phyloP scores from a whole-genome alignment of 2,797 vertebrate species.

The Microcaecilia unicolor region DNA sequence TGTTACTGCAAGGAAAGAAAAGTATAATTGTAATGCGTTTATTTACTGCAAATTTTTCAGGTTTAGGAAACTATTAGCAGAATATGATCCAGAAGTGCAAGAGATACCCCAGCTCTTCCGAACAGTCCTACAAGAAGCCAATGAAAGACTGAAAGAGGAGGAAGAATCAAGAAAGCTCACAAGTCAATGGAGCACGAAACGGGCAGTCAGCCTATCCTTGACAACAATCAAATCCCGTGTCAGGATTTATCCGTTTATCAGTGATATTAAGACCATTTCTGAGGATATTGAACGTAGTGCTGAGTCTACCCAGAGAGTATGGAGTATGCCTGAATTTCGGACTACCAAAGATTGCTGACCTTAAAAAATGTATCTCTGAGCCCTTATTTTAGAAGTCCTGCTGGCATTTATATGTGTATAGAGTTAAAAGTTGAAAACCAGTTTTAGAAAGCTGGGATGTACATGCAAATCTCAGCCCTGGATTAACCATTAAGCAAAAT shows the following conservation, averaged over 20 bases:
- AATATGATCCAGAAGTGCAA: constrained; percentile 78
- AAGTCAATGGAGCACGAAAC: constrained; percentile 81
- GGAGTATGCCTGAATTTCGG: constrained; percentile 90
- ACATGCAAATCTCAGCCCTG: too few relatives aligned
- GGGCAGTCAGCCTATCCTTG: constrained; percentile 69
- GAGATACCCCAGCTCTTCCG: constrained; percentile 82
- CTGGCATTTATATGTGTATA: too few relatives aligned
- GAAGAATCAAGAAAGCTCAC: constrained; percentile 72
- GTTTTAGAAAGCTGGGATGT: too few relatives aligned
- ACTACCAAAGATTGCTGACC: constrained; percentile 43
- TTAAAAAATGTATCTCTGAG: too few relatives aligned
- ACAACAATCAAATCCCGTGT: constrained; percentile 73
- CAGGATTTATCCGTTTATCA: constrained; percentile 84
- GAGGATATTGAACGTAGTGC: constrained; percentile 77
- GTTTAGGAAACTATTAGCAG: constrained; percentile 75
- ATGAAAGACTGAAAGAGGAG: constrained; percentile 77
- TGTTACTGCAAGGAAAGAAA: too few relatives aligned
- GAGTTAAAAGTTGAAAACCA: too few relatives aligned
- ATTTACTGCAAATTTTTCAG: too few relatives aligned
- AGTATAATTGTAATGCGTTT: too few relatives aligned
- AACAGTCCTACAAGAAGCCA: constrained; percentile 71
- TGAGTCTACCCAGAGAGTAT: constrained; percentile 61
- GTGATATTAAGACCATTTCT: constrained; percentile 73
- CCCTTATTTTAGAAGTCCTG: too few relatives aligned
- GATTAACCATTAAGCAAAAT: too few relatives aligned